Evolutionary conservation across 2,113 vertebrate species (phyloP), one percentile per base, ranked within the genome.

Genomic region (Eublepharis macularius): DNA sequence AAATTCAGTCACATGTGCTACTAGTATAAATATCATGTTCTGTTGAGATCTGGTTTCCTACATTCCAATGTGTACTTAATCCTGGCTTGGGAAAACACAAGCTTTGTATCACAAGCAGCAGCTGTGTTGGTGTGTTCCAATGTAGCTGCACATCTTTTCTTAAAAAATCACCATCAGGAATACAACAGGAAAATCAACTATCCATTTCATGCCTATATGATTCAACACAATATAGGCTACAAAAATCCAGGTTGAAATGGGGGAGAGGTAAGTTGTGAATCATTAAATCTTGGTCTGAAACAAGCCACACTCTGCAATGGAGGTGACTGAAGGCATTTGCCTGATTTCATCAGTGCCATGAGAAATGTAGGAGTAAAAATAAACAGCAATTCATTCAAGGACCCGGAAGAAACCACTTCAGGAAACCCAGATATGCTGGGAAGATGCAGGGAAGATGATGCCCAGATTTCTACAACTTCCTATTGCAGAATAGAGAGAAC

Each of bases 391-490:
- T 26, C 21, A 34, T 75, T 26, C 60, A 34, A n/a, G 14, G 60
- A 34, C 10, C 1, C 34, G 12, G 29, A 11, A 43, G 19, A 45
- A 66, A 19, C 32, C 34, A 57, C 47, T 60, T 57, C 34, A 63
- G 41, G 60, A 79, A 86, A 63, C 83, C 34, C 6, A 6, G 47
- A 19, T 39, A 8, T 29, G 51, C 3, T n/a, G 41, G 4, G 5
- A 39, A 5, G 26, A 6, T 57, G 76, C 43, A 41, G 8, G 17
- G n/a, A 21, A 81, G 32, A 49, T 5, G 32, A 70, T 68, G 63
- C 32, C 36, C 43, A 29, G 63, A 45, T 75, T 36, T 34, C 76
- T 13, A 1, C 45, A 93, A 93, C 88, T 93, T 94, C 88, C 21
- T 10, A 10, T 60, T 85, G 75, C 7, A 11, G 16, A n/a, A 21